Evolutionary conservation across 2,113 vertebrate genomes (phyloP).

Genomic region (Phyllopteryx taeniolatus): DNA sequence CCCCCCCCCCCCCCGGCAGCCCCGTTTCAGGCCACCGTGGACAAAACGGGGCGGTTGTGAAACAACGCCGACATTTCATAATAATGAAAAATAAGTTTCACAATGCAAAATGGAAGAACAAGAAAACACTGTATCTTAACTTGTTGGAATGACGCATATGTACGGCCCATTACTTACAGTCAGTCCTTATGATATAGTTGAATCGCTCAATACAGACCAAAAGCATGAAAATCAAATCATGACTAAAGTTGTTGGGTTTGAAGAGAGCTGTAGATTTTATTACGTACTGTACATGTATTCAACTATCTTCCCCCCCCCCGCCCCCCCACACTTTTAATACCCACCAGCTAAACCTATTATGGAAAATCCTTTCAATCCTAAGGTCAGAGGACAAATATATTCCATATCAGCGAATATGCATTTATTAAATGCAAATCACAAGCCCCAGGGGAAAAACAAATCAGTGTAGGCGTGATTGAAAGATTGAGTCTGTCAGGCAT

Average conservation of each 20-base stretch:
- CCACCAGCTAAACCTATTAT: not conserved
- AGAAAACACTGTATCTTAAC: no score
- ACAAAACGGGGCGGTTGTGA: no score
- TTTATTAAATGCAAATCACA: constrained; percentile 4
- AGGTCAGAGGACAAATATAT: constrained; percentile 14
- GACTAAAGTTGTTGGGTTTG: constrained; percentile 8
- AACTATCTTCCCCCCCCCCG: constrained; percentile 11
- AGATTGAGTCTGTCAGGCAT: not conserved
- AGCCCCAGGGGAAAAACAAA: constrained; percentile 2
- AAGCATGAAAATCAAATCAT: not conserved
- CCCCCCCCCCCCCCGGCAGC: no score
- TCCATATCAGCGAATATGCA: constrained; percentile 2
- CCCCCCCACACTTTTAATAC: not conserved
- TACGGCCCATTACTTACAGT: no score
- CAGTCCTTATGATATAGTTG: no score
- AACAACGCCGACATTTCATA: no score
- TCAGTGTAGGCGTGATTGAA: not conserved
- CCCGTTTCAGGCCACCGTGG: no score
- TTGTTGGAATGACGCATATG: no score
- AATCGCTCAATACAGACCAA: no score
- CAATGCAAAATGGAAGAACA: no score
- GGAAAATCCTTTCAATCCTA: constrained; percentile 28
- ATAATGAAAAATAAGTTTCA: no score
- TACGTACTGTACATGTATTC: not conserved
- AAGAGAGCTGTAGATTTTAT: constrained; percentile 13